phyloP scores from a whole-genome alignment of 2,888 invertebrate species.

The Orthonevra nobilis region DNA sequence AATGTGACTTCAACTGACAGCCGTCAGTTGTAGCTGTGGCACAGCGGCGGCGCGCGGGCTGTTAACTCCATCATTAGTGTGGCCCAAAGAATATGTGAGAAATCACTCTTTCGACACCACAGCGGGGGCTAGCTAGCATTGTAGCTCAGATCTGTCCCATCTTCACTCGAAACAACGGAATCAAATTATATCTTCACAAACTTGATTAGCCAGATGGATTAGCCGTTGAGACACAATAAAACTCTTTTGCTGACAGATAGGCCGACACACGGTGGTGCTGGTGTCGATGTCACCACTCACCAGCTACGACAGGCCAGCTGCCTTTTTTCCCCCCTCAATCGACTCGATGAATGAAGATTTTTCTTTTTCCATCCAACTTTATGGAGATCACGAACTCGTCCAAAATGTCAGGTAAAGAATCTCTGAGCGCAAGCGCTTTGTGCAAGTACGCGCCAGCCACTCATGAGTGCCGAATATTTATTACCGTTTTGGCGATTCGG shows the following conservation, averaged over 20 bases:
- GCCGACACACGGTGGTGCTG: slow-evolving; percentile 43
- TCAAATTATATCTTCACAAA: slow-evolving; percentile 64
- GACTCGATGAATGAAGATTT: slow-evolving; percentile 48
- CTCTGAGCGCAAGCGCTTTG: slow-evolving; percentile 22
- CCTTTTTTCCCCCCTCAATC: slow-evolving; percentile 31
- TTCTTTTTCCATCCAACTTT: slow-evolving; percentile 13
- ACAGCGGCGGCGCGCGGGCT: slow-evolving; percentile 13
- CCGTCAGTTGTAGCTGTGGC: no score
- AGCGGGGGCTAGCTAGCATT: slow-evolving; percentile 8
- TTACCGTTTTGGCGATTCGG: slow-evolving; percentile 61
- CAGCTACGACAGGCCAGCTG: slow-evolving; percentile 9
- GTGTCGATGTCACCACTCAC: slow-evolving; percentile 14
- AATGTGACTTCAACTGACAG: slow-evolving; percentile 1
- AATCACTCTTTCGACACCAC: slow-evolving; percentile 61
- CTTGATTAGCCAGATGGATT: slow-evolving; percentile 64
- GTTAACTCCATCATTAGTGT: slow-evolving; percentile 37
- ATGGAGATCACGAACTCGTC: slow-evolving; percentile 67
- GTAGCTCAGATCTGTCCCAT: slow-evolving; percentile 27
- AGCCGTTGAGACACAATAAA: slow-evolving; percentile 58
- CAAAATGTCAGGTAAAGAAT: slow-evolving; percentile 56
- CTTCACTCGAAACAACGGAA: slow-evolving; percentile 18
- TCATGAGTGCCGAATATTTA: slow-evolving; percentile 64
- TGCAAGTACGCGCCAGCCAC: slow-evolving; percentile 54
- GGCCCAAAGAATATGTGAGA: slow-evolving; percentile 48
- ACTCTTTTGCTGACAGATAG: slow-evolving; percentile 57